Percentiles rank a stretch among this genome's conserved stretches.
phyloP scores from a whole-genome alignment of 2,888 invertebrate species.

The Sarcophaga subvicina region DNA sequence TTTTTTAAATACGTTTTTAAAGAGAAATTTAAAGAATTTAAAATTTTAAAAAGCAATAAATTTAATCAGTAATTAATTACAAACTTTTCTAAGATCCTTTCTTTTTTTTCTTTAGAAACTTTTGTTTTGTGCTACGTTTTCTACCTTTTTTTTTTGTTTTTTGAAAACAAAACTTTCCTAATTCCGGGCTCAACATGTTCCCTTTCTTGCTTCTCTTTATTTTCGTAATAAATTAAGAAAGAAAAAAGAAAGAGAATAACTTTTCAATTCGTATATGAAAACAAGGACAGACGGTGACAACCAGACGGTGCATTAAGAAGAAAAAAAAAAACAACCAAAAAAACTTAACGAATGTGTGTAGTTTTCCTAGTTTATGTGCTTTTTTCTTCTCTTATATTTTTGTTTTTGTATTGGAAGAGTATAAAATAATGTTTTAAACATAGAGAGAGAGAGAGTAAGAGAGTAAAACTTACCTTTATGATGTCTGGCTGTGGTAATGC shows the following conservation, averaged over 20 bases:
- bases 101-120: too few relatives aligned
- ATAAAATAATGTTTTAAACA: background rate
- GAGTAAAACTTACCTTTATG: constrained; percentile 77
- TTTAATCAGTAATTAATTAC: too few relatives aligned
- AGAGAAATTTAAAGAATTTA: too few relatives aligned
- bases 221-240: background rate
- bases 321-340: background rate
- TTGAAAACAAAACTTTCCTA: background rate
- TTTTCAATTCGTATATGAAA: too few relatives aligned
- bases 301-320: background rate
- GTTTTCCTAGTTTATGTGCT: background rate
- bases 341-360: background rate
- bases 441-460: background rate
- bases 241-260: background rate
- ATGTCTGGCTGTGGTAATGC: constrained; percentile 79
- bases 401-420: background rate
- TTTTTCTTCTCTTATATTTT: background rate
- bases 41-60: too few relatives aligned
- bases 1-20: too few relatives aligned
- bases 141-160: background rate
- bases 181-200: background rate
- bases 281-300: background rate
- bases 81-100: too few relatives aligned
- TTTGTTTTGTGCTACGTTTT: background rate
- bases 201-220: background rate